phyloP scores from a whole-genome alignment of 2,113 vertebrate species.

The Dicrurus megarhynchus region DNA sequence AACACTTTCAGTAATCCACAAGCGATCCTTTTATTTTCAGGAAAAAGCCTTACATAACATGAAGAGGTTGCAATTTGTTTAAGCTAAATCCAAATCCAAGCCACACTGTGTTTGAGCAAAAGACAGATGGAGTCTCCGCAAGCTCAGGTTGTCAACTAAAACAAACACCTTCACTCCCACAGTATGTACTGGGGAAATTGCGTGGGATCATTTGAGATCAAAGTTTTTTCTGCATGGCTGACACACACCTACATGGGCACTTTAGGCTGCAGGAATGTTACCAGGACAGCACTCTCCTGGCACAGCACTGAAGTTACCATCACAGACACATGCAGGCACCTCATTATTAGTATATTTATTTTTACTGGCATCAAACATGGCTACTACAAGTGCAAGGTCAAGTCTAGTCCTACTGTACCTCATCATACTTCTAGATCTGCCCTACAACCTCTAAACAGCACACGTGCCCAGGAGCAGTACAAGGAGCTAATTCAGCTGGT shows the following conservation, averaged over 20 bases:
- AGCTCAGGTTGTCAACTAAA: conserved; percentile 1
- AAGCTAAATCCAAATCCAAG: background rate
- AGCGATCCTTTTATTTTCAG: conserved; percentile 4
- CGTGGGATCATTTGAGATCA: background rate
- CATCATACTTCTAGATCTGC: background rate
- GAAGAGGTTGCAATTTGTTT: background rate
- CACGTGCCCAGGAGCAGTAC: rapidly evolving
- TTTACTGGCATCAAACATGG: background rate
- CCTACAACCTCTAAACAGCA: background rate
- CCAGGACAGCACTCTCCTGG: background rate
- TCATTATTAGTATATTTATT: background rate
- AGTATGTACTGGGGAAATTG: background rate
- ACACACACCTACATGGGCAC: background rate
- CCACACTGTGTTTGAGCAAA: background rate
- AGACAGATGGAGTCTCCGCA: background rate
- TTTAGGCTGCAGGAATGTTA: background rate
- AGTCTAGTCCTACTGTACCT: background rate
- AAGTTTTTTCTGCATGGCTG: background rate
- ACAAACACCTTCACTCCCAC: conserved; percentile 7
- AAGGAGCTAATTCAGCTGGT: background rate
- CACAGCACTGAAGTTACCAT: background rate
- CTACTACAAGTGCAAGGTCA: background rate
- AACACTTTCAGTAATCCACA: conserved; percentile 8
- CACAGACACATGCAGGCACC: background rate
- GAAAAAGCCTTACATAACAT: background rate